Evolutionary conservation across 2,113 vertebrate genomes (phyloP).

Genomic region (Setophaga coronata): DNA sequence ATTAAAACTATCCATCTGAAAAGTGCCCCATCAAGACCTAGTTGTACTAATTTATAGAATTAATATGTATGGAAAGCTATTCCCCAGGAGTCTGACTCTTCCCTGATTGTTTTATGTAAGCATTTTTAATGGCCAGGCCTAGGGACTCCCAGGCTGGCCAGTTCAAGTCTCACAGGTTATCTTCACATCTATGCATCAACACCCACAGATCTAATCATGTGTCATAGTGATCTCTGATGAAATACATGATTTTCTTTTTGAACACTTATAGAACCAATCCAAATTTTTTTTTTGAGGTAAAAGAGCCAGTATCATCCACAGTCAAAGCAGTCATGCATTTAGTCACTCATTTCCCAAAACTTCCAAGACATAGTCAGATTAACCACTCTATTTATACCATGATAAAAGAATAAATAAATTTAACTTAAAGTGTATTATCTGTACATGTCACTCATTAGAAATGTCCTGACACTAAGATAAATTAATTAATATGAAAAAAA

Average conservation of each 20-base stretch:
- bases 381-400: not conserved
- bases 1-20: not conserved
- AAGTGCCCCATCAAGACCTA: not conserved
- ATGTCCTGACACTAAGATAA: not conserved
- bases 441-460: not conserved
- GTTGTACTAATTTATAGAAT: not conserved
- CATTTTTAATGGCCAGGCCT: not conserved
- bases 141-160: not conserved
- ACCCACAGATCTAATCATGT: not conserved
- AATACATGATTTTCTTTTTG: not conserved
- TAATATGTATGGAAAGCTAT: not conserved
- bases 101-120: not conserved
- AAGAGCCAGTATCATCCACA: not conserved
- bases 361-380: not conserved
- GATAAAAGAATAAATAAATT: not conserved
- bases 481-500: not conserved
- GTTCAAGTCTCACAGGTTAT: not conserved
- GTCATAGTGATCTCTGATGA: not conserved
- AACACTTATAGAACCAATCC: not conserved
- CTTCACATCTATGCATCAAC: not conserved
- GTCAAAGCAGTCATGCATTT: not conserved
- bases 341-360: not conserved
- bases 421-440: not conserved
- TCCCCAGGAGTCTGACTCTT: not conserved
- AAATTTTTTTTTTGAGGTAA: not conserved